phyloP scores from a whole-genome alignment of 1,140 invertebrate genomes.

The Argopecten irradians region DNA sequence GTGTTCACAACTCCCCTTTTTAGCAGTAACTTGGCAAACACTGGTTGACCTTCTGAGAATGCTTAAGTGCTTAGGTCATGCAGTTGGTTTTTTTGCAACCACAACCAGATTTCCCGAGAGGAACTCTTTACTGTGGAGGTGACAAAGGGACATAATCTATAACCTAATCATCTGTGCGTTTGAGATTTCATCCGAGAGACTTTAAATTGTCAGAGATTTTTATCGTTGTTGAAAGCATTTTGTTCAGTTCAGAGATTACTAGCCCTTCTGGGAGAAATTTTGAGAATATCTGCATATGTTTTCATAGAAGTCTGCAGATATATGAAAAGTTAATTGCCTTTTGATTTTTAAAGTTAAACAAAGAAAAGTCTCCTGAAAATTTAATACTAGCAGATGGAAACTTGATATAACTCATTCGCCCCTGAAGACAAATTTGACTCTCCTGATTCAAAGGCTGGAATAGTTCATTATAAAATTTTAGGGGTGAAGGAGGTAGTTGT shows the following conservation, averaged over 20 bases:
- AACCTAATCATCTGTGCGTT: background rate
- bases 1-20: background rate
- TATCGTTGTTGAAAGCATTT: background rate
- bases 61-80: background rate
- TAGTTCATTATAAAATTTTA: too few relatives aligned
- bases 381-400: background rate
- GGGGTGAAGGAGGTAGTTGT: background rate
- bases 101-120: background rate
- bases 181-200: background rate
- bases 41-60: background rate
- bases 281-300: background rate
- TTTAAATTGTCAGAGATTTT: background rate
- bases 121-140: background rate
- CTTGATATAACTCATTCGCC: background rate
- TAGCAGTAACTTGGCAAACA: background rate
- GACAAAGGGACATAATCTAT: background rate
- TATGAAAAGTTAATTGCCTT: background rate
- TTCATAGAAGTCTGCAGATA: background rate
- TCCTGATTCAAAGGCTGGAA: too few relatives aligned
- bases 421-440: too few relatives aligned
- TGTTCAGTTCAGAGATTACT: background rate
- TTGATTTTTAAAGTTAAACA: background rate
- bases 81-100: background rate
- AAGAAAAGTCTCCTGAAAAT: background rate
- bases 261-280: background rate